A percentile compares a stretch with the other conserved stretches of the same genome.
Evolutionary conservation across 1,140 invertebrate species (phyloP).

Genomic region (Daktulosphaira vitifoliae): DNA sequence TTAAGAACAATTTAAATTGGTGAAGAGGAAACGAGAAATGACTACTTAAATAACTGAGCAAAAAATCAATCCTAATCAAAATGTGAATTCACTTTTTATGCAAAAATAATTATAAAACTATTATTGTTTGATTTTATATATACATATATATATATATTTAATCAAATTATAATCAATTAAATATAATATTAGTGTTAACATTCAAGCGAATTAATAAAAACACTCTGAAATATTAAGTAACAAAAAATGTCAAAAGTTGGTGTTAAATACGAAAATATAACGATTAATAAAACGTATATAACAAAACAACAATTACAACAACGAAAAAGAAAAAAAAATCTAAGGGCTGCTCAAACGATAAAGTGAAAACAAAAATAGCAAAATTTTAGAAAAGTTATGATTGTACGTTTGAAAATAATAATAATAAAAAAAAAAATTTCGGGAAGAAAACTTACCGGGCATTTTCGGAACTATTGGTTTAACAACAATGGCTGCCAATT

Average conservation of each 20-base stretch:
- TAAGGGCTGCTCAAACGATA: conserved; percentile 19
- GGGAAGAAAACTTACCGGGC: conserved; percentile 33
- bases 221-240: conserved; percentile 30
- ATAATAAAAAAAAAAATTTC: conserved; percentile 28
- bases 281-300: conserved; percentile 22
- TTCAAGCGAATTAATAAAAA: conserved; percentile 33
- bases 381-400: conserved; percentile 29
- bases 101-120: too few relatives aligned
- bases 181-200: conserved; percentile 23
- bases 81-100: too few relatives aligned
- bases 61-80: conserved; percentile 23
- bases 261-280: conserved; percentile 32
- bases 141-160: too few relatives aligned
- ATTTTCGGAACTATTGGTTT: conserved; percentile 33
- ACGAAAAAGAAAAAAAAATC: conserved; percentile 14
- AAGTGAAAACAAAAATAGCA: conserved; percentile 25
- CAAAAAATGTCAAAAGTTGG: conserved; percentile 30
- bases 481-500: conserved; percentile 31
- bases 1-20: conserved; percentile 1
- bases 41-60: conserved; percentile 8
- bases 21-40: conserved; percentile 1
- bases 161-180: too few relatives aligned
- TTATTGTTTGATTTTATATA: too few relatives aligned
- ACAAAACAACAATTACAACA: conserved; percentile 31
- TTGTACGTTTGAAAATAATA: conserved; percentile 30